phyloP scores from a whole-genome alignment of 2,797 vertebrate species.

The Helostoma temminkii region DNA sequence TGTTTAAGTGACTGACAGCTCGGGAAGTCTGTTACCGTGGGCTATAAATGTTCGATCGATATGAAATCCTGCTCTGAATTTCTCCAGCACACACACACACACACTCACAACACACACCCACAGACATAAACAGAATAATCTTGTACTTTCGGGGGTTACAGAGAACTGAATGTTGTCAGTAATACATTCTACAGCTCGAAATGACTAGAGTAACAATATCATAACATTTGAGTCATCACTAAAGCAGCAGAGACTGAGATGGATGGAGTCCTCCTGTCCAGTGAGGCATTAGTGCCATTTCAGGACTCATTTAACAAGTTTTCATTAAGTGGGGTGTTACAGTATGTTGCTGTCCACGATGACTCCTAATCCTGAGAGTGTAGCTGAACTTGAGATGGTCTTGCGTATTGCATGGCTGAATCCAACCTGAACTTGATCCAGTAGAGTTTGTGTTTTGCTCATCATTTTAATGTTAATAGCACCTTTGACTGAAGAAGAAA shows the following conservation, averaged over 20 bases:
- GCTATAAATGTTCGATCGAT: slow-evolving; percentile 4
- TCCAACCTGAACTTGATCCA: no score
- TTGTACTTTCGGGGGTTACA: slow-evolving; percentile 15
- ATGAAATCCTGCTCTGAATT: slow-evolving; percentile 23
- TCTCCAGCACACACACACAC: not conserved
- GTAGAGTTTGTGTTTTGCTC: no score
- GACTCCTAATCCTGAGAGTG: not conserved
- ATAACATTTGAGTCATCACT: not conserved
- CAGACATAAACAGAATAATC: slow-evolving; percentile 37
- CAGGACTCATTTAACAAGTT: not conserved
- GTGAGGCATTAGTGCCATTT: not conserved
- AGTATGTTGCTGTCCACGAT: not conserved
- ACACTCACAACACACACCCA: slow-evolving; percentile 30
- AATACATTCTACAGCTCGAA: slow-evolving; percentile 19
- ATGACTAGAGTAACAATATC: not conserved
- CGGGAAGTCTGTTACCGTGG: slow-evolving; percentile 1
- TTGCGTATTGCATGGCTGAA: no score
- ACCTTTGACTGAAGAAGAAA: no score
- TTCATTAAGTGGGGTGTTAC: not conserved
- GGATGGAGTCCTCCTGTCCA: not conserved
- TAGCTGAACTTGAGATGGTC: no score
- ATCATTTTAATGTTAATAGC: no score
- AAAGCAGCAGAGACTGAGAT: not conserved
- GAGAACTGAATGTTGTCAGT: slow-evolving; percentile 19
- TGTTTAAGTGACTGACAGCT: slow-evolving; percentile 11